phyloP scores from a whole-genome alignment of 2,888 invertebrate genomes.

The Idaea dimidiata region DNA sequence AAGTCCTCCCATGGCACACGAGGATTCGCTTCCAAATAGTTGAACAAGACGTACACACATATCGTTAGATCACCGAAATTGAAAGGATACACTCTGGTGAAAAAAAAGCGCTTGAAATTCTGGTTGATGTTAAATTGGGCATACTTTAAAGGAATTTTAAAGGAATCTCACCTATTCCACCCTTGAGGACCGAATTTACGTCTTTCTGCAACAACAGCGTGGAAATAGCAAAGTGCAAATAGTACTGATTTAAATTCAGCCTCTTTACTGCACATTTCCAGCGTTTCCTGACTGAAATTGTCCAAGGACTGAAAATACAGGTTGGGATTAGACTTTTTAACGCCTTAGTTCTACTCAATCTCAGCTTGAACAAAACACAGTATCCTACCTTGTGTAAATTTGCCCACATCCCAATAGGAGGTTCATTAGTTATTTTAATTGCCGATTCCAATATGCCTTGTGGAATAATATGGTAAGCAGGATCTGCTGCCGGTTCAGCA shows the following conservation, averaged over 20 bases:
- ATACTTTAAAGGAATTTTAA: neutral
- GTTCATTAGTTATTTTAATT: constrained; percentile 97
- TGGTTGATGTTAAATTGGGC: neutral
- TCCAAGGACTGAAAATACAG: constrained; percentile 83
- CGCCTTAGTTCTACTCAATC: too few species aligned
- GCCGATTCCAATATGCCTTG: constrained; percentile 96
- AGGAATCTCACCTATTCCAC: constrained; percentile 85
- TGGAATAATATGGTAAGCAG: constrained; percentile 83
- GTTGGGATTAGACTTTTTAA: neutral
- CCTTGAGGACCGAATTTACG: constrained; percentile 97
- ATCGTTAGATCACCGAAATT: constrained; percentile 94
- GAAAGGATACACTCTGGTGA: constrained; percentile 84
- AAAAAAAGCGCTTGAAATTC: neutral
- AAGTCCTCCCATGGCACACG: constrained; percentile 97
- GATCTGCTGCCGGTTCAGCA: constrained; percentile 90
- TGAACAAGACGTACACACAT: constrained; percentile 93
- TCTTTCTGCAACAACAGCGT: constrained; percentile 95
- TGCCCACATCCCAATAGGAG: constrained; percentile 96
- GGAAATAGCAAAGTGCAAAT: constrained; percentile 96
- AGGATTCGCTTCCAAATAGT: constrained; percentile 93
- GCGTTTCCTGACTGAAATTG: constrained; percentile 94
- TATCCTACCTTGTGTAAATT: constrained; percentile 89
- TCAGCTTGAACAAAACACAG: too few species aligned
- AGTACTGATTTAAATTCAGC: constrained; percentile 95
- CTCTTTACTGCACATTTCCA: constrained; percentile 96